Conservation (phyloP, 2,888 invertebrate genomes). For the Macroteleia sp. region DNA sequence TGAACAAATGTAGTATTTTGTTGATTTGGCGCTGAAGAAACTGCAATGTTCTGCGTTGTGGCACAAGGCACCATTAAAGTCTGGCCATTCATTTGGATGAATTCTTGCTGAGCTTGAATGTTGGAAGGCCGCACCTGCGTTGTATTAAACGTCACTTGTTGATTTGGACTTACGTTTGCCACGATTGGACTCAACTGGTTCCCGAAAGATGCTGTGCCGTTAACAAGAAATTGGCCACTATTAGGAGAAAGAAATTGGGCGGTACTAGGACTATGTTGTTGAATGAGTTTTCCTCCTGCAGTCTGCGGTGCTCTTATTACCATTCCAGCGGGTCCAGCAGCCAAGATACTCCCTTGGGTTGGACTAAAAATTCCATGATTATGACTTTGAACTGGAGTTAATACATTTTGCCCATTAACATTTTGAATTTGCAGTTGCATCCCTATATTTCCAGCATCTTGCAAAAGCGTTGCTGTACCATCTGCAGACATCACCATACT, state of each 20-base stretch:
- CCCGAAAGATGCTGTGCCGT: slow-evolving; percentile 88
- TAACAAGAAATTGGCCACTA: slow-evolving; percentile 90
- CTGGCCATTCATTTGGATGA: slow-evolving; percentile 89
- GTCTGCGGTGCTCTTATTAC: slow-evolving; percentile 91
- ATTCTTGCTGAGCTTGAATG: slow-evolving; percentile 88
- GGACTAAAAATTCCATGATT: slow-evolving; percentile 87
- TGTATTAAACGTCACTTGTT: slow-evolving; percentile 87
- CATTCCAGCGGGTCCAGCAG: slow-evolving; percentile 89
- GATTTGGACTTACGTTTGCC: slow-evolving; percentile 89
- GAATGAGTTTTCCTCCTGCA: slow-evolving; percentile 89
- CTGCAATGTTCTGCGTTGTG: slow-evolving; percentile 85
- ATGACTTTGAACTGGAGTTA: slow-evolving; percentile 89
- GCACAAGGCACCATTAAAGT: slow-evolving; percentile 89
- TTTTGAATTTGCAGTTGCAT: slow-evolving; percentile 92
- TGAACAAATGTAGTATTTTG: slow-evolving; percentile 91
- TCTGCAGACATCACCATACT: slow-evolving; percentile 94
- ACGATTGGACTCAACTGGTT: slow-evolving; percentile 92
- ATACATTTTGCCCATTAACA: slow-evolving; percentile 90
- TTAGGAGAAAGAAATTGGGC: slow-evolving; percentile 91
- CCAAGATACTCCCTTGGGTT: slow-evolving; percentile 88
- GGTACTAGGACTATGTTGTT: slow-evolving; percentile 87
- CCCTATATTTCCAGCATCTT: slow-evolving; percentile 88
- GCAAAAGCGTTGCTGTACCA: slow-evolving; percentile 90
- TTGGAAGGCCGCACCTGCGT: slow-evolving; percentile 83
- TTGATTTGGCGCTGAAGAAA: slow-evolving; percentile 86